Percentiles rank a stretch among this genome's conserved stretches.
Conservation (phyloP, 2,888 invertebrate species). For the Acleris sparsana region DNA sequence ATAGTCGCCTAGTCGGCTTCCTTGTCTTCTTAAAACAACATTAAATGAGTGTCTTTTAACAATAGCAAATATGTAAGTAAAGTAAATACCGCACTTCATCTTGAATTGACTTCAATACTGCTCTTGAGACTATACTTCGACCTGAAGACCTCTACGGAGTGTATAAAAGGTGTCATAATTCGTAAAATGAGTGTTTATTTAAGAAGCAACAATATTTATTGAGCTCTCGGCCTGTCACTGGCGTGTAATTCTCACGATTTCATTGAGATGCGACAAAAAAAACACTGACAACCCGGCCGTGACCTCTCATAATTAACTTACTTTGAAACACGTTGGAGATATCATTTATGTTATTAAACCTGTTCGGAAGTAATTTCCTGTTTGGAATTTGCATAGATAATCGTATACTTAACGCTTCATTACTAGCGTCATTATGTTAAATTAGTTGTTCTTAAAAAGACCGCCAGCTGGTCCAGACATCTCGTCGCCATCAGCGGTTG, state of each 20-base stretch:
- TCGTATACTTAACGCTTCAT: conserved; percentile 34
- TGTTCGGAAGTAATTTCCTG: conserved; percentile 32
- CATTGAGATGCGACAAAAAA: conserved; percentile 44
- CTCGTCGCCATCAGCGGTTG: conserved; percentile 26
- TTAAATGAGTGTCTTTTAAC: not conserved
- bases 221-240: conserved; percentile 55
- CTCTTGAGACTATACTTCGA: conserved; percentile 11
- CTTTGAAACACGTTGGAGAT: conserved; percentile 33
- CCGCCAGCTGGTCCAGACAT: conserved; percentile 22
- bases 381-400: conserved; percentile 34
- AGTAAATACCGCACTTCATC: conserved; percentile 4
- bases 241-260: conserved; percentile 46
- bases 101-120: conserved; percentile 8
- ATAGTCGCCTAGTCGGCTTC: conserved; percentile 12
- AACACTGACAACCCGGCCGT: conserved; percentile 35
- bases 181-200: conserved; percentile 49
- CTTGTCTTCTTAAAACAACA: conserved; percentile 14
- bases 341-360: conserved; percentile 26
- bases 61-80: not conserved
- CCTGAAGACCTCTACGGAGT: conserved; percentile 6
- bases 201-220: conserved; percentile 63
- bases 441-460: conserved; percentile 20
- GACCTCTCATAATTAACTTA: conserved; percentile 35
- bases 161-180: conserved; percentile 17
- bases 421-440: conserved; percentile 31